phyloP scores from a whole-genome alignment of 2,888 invertebrate genomes.

The Fragum fragum region DNA sequence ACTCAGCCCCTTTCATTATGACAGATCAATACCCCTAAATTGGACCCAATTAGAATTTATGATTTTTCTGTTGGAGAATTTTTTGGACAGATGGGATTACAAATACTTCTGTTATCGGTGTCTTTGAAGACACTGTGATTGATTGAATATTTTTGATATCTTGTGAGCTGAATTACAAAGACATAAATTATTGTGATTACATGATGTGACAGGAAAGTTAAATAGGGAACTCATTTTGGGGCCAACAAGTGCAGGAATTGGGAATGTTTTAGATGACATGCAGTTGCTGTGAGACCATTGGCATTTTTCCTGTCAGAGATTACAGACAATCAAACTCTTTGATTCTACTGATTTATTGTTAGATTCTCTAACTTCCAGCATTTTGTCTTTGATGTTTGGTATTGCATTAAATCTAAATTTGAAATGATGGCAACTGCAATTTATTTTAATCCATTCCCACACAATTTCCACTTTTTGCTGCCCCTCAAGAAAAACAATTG shows the following conservation, averaged over 20 bases:
- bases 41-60: conserved; percentile 58
- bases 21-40: conserved; percentile 56
- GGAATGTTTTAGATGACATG: background rate
- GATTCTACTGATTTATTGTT: conserved; percentile 22
- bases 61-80: conserved; percentile 45
- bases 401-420: conserved; percentile 10
- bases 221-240: background rate
- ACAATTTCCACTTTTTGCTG: no score
- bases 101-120: conserved; percentile 44
- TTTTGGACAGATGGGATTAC: conserved; percentile 59
- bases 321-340: conserved; percentile 21
- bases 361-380: background rate
- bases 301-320: conserved; percentile 8
- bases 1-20: background rate
- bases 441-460: background rate
- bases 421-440: conserved; percentile 7
- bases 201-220: background rate
- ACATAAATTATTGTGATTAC: conserved; percentile 17
- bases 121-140: conserved; percentile 4
- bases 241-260: conserved; percentile 1
- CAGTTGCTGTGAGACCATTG: background rate
- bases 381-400: conserved; percentile 13
- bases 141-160: conserved; percentile 30
- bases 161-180: conserved; percentile 21
- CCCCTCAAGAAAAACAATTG: no score